These are phyloP conservation scores for Channa argus DNA, from an alignment of 2,113 vertebrate species.

Conservation along the genomic window DNA sequence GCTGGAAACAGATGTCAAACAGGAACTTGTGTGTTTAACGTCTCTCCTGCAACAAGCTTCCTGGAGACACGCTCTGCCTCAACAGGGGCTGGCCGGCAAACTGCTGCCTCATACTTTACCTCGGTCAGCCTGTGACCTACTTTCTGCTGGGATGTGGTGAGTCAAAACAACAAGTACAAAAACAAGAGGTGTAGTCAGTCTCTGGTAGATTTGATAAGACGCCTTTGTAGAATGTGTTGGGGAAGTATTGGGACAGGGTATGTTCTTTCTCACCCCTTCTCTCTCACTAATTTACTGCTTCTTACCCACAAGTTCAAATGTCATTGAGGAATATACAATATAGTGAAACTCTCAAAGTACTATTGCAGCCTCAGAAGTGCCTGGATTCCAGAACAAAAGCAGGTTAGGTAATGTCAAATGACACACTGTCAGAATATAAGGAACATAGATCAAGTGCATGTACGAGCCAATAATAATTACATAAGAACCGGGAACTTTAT, in stretches of 20 bases:
- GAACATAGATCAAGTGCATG: not conserved
- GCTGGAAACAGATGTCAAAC: conserved; percentile 84
- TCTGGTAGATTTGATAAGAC: conserved; percentile 27
- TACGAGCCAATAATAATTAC: not conserved
- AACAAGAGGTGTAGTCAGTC: conserved; percentile 25
- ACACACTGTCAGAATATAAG: not conserved
- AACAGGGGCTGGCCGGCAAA: conserved; percentile 82
- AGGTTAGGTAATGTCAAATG: not conserved
- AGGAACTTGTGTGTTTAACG: conserved; percentile 84
- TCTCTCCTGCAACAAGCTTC: conserved; percentile 82
- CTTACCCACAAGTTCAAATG: conserved; percentile 1
- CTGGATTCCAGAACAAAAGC: not conserved
- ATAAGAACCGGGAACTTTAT: not conserved
- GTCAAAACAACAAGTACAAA: conserved; percentile 58
- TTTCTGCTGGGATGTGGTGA: conserved; percentile 76
- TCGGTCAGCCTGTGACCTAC: conserved; percentile 87
- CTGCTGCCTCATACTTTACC: conserved; percentile 89
- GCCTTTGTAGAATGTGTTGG: not conserved
- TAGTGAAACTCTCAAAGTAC: not conserved
- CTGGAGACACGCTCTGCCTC: conserved; percentile 83
- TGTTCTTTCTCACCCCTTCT: not conserved
- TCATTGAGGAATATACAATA: not conserved
- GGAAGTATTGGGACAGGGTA: conserved; percentile 1
- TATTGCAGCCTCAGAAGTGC: not conserved
- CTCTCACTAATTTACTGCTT: no score